Conservation (phyloP, 1,140 invertebrate genomes). For the Zaprionus africanus region DNA sequence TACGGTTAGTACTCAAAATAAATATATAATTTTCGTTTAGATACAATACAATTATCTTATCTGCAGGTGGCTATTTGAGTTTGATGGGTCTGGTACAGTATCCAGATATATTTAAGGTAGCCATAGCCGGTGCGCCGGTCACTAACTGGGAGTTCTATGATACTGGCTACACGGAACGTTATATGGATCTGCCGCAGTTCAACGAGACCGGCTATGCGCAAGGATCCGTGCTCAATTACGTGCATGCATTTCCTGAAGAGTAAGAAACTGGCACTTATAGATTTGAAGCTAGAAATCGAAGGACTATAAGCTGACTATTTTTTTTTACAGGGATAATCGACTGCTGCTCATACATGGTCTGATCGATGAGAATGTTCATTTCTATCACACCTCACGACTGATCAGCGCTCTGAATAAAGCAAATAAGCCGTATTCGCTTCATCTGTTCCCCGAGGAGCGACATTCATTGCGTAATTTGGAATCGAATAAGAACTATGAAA, state of each 20-base stretch:
- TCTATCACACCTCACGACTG: constrained; percentile 96
- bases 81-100: constrained; percentile 93
- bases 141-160: constrained; percentile 97
- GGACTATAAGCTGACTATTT: constrained; percentile 10
- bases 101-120: constrained; percentile 93
- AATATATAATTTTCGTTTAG: neutral
- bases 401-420: constrained; percentile 95
- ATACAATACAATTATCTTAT: neutral
- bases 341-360: constrained; percentile 98
- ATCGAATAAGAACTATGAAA: constrained; percentile 98
- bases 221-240: constrained; percentile 91
- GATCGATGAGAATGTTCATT: constrained; percentile 99
- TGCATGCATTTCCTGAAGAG: constrained; percentile 96
- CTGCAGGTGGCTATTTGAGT: constrained; percentile 91
- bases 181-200: constrained; percentile 96
- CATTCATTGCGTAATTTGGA: constrained; percentile 96
- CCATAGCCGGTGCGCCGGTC: constrained; percentile 98
- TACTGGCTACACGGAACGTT: constrained; percentile 97
- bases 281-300: neutral
- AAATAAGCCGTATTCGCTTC: constrained; percentile 95
- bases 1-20: constrained; percentile 89
- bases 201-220: constrained; percentile 92
- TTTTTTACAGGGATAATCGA: constrained; percentile 91
- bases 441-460: constrained; percentile 97
- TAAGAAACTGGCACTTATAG: constrained; percentile 83